phyloP scores from a whole-genome alignment of 2,797 vertebrate species.

The Graptemys geographica region DNA sequence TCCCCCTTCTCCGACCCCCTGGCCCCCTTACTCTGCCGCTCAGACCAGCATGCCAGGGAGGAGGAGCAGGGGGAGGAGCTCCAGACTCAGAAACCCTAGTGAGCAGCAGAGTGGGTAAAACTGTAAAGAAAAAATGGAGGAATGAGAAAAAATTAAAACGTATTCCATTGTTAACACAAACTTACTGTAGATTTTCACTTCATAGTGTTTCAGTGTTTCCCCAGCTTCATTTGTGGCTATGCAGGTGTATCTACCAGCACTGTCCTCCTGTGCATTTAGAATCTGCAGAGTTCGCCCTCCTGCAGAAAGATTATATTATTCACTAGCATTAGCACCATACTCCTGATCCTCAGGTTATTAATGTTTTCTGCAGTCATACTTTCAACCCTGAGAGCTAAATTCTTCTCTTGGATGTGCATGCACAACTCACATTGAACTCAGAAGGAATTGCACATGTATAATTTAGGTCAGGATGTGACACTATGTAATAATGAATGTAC shows the following conservation, averaged over 20 bases:
- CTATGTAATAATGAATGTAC: fast-evolving
- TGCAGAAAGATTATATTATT: conserved; percentile 65
- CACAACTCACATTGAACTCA: neutral
- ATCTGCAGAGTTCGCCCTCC: conserved; percentile 96
- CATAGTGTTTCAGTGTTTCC: conserved; percentile 91
- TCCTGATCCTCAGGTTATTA: neutral
- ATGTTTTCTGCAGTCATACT: neutral
- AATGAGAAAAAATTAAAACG: neutral
- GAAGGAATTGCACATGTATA: fast-evolving
- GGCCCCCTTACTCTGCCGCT: too few relatives aligned
- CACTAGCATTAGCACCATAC: fast-evolving
- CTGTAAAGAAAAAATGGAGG: neutral
- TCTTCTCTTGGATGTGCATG: neutral
- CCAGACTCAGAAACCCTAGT: neutral
- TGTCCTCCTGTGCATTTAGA: conserved; percentile 89
- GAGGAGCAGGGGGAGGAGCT: too few relatives aligned
- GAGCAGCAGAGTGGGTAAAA: neutral
- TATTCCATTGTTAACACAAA: neutral
- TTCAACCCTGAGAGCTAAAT: neutral
- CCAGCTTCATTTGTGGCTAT: conserved; percentile 96
- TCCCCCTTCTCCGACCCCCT: too few relatives aligned
- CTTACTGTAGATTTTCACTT: conserved; percentile 95
- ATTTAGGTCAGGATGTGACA: neutral
- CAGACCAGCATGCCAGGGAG: too few relatives aligned
- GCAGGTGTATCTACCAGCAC: conserved; percentile 93